phyloP scores from a whole-genome alignment of 2,888 invertebrate species.

The Tenthredo livida region DNA sequence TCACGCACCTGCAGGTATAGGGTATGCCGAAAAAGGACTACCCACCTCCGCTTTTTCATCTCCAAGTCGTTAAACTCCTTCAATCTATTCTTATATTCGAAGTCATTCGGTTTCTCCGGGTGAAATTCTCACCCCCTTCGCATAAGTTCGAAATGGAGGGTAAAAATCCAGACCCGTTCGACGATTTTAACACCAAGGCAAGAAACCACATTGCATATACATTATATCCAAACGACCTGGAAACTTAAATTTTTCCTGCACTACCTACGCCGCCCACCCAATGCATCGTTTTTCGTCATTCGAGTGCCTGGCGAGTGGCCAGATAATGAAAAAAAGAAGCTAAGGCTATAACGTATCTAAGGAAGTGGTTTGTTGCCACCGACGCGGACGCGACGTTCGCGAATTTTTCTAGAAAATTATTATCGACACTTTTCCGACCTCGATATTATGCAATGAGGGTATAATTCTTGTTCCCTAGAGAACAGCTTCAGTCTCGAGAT shows the following conservation, averaged over 20 bases:
- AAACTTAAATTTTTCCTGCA: not conserved
- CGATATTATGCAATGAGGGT: not conserved
- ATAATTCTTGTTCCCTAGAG: not conserved
- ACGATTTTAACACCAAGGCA: not conserved
- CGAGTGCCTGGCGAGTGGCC: slow-evolving; percentile 4
- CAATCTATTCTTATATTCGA: slow-evolving; percentile 7
- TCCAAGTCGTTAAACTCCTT: slow-evolving; percentile 26
- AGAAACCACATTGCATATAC: not conserved
- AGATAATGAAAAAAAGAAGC: not conserved
- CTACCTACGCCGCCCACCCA: not conserved
- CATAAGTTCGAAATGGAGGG: not conserved
- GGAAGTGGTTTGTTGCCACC: slow-evolving; percentile 65
- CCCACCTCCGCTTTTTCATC: not conserved
- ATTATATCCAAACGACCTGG: not conserved
- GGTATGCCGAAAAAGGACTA: not conserved
- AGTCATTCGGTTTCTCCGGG: not conserved
- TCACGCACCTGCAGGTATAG: not conserved
- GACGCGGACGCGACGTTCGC: slow-evolving; percentile 74
- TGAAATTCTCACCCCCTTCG: not conserved
- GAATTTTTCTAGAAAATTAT: slow-evolving; percentile 71
- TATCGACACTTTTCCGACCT: slow-evolving; percentile 62
- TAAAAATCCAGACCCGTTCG: not conserved
- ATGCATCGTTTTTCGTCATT: not conserved
- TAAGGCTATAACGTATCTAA: not conserved
- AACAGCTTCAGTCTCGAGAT: not conserved